Percentiles rank a stretch among this genome's conserved stretches.
phyloP scores from a whole-genome alignment of 2,113 vertebrate genomes.

The Eurypyga helias region DNA sequence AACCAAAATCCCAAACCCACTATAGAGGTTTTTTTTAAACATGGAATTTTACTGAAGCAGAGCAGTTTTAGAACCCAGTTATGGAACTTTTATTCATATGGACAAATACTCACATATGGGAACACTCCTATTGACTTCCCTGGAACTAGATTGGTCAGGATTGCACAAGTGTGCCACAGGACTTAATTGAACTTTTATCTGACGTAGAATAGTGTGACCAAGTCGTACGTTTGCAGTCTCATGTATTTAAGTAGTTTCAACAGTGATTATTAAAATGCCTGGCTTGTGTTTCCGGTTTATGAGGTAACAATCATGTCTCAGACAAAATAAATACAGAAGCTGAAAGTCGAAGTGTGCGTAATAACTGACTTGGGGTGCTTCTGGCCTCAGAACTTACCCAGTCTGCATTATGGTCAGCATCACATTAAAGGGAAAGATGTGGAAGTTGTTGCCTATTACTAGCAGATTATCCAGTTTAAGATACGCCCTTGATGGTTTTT shows the following conservation, averaged over 20 bases:
- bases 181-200: conserved; percentile 56
- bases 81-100: not conserved
- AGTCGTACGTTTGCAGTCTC: conserved; percentile 19
- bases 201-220: conserved; percentile 51
- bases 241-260: conserved; percentile 13
- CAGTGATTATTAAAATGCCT: conserved; percentile 52
- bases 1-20: too few species aligned
- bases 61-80: not conserved
- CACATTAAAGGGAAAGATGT: not conserved
- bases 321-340: conserved; percentile 35
- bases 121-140: not conserved
- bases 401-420: not conserved
- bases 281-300: conserved; percentile 57
- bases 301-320: conserved; percentile 21
- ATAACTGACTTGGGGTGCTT: not conserved
- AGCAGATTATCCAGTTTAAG: not conserved
- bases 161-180: conserved; percentile 41
- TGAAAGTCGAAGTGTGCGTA: conserved; percentile 6
- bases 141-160: not conserved
- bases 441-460: not conserved
- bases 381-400: not conserved
- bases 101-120: not conserved
- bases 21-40: not conserved
- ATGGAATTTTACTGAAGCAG: not conserved
- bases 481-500: not conserved